Conservation (phyloP, 2,888 invertebrate genomes). For the Tetranychus piercei region DNA sequence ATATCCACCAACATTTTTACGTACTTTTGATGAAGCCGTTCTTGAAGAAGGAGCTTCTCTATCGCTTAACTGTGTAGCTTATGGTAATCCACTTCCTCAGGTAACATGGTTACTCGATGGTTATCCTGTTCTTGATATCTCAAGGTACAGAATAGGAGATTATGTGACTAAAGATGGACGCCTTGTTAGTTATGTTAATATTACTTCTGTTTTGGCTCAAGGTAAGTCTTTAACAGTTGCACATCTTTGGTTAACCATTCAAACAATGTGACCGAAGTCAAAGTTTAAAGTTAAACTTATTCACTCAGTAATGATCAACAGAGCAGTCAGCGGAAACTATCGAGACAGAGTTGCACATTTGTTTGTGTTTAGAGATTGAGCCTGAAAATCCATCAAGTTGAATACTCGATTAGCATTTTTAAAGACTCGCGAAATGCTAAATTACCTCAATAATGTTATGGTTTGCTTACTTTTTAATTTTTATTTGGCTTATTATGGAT, state of each 20-base stretch:
- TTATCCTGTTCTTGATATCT: conserved; percentile 24
- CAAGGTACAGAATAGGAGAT: conserved; percentile 29
- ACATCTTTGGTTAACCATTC: not conserved
- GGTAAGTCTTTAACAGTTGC: not conserved
- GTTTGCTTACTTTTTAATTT: too few relatives aligned
- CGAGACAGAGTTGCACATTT: too few relatives aligned
- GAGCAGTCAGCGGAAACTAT: too few relatives aligned
- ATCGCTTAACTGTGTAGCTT: conserved; percentile 26
- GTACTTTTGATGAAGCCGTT: conserved; percentile 76
- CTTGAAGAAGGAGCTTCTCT: conserved; percentile 10
- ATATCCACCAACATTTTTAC: conserved; percentile 35
- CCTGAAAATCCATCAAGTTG: too few relatives aligned
- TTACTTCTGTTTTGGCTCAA: conserved; percentile 24
- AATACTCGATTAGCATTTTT: too few relatives aligned
- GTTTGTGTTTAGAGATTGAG: too few relatives aligned
- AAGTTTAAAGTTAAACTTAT: too few relatives aligned
- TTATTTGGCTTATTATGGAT: too few relatives aligned
- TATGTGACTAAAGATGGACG: conserved; percentile 31
- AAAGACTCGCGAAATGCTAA: too few relatives aligned
- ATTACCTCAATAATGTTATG: too few relatives aligned
- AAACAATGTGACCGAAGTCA: too few relatives aligned
- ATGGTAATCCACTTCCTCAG: conserved; percentile 28
- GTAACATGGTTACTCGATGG: conserved; percentile 31
- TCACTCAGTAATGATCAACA: too few relatives aligned
- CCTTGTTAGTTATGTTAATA: conserved; percentile 34